Evolutionary conservation across 64 coral and sea anemone genomes (phyloP), one percentile per base, ranked within the genome.

Genomic region (Catalaphyllia jardinei): DNA sequence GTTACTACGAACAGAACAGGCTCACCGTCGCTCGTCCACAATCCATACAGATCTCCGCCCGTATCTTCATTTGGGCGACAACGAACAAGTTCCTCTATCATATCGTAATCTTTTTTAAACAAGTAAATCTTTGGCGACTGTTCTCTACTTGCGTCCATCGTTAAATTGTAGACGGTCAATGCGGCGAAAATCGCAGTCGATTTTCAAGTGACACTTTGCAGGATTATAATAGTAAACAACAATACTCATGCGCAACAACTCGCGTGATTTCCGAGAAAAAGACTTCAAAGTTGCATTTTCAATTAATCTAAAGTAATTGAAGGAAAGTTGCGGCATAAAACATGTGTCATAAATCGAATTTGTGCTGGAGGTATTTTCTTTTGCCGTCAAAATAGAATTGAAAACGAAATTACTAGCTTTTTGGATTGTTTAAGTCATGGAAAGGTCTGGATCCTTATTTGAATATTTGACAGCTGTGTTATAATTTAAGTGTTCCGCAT

Each of bases 1-100:
- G 52, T 83, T 25, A 86, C 73, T 31, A 96, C 24, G 17, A 89
- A 87, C 61, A 96, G 18, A 9, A 96, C 94, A 7, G 90, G 73
- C 5, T 92, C 87, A 39, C 65, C 55, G n/a, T 87, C 78, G 19
- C 54, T 89, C 24, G 94, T 92, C 79, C 89, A 96, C 42, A 96
- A 39, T 35, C 94, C 94, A 29, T 89, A 93, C 28, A 96, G 33
- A 50, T 86, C 79, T 29, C 90, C 94, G 35, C 38, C 67, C 17
- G 81, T 63, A 14, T 85, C 35, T 35, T 22, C 22, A 4, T 10
- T 25, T 54, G 50, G 22, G 24, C n/a, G 76, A 25, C 22, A 4
- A 15, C 12, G 62, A 51, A 64, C 22, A 51, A 85, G 81, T 24
- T 52, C 20, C 14, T 83, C 38, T 25, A 85, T 85, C 20, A 22